phyloP scores from a whole-genome alignment of 1,140 invertebrate species.

The Megalopta genalis region DNA sequence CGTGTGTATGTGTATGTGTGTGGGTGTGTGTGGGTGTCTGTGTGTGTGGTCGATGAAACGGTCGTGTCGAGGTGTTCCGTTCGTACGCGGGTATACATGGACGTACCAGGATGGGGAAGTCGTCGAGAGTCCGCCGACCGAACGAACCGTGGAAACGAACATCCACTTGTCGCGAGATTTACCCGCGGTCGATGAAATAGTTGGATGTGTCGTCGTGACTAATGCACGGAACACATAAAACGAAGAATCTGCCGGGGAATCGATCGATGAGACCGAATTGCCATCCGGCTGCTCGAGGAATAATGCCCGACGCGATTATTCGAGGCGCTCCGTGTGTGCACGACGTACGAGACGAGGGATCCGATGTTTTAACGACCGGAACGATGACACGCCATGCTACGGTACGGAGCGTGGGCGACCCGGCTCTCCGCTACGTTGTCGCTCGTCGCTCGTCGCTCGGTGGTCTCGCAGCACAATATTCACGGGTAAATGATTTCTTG shows the following conservation, averaged over 20 bases:
- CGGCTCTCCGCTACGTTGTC: not conserved
- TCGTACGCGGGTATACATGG: slow-evolving; percentile 2
- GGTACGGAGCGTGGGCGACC: not conserved
- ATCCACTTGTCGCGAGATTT: slow-evolving; percentile 42
- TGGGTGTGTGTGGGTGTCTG: slow-evolving; percentile 5
- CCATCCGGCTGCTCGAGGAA: slow-evolving; percentile 15
- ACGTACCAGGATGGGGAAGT: slow-evolving; percentile 25
- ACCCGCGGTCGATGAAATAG: slow-evolving; percentile 46
- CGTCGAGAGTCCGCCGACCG: not conserved
- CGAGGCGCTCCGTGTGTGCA: slow-evolving; percentile 13
- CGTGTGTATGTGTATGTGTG: slow-evolving; percentile 1
- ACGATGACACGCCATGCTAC: slow-evolving; percentile 36
- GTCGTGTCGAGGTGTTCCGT: slow-evolving; percentile 26
- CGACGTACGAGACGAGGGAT: not conserved
- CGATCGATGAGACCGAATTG: slow-evolving; percentile 31
- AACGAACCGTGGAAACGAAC: slow-evolving; percentile 25
- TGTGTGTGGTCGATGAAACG: slow-evolving; percentile 33
- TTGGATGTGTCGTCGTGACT: slow-evolving; percentile 38
- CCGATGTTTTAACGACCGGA: not conserved
- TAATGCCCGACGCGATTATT: slow-evolving; percentile 13
- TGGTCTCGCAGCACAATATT: slow-evolving; percentile 67
- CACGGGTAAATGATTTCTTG: slow-evolving; percentile 68
- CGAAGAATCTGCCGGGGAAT: slow-evolving; percentile 30
- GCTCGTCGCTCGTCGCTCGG: slow-evolving; percentile 54
- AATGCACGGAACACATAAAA: slow-evolving; percentile 29